phyloP scores from a whole-genome alignment of 2,113 vertebrate species.

The Myxocyprinus asiaticus region DNA sequence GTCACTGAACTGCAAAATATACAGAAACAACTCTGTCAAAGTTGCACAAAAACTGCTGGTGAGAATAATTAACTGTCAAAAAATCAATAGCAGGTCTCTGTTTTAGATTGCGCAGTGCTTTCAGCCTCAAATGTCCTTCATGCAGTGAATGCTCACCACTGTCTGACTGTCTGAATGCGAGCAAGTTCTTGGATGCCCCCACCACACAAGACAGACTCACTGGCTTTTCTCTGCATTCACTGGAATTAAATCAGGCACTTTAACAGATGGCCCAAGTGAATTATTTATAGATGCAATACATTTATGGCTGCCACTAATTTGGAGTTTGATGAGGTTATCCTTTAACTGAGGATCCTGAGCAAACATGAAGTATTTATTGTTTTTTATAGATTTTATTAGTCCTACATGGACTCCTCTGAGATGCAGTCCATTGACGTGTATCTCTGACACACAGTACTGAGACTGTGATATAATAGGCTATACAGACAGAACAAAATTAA shows the following conservation, averaged over 20 bases:
- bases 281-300: constrained; percentile 26
- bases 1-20: background rate
- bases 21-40: background rate
- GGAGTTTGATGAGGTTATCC: constrained; percentile 17
- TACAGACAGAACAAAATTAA: background rate
- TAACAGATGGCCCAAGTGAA: constrained; percentile 27
- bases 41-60: background rate
- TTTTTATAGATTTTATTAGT: constrained; percentile 27
- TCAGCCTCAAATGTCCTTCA: background rate
- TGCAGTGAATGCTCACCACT: background rate
- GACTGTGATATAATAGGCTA: background rate
- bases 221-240: background rate
- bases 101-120: background rate
- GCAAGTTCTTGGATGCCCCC: too few species aligned
- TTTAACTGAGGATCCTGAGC: constrained; percentile 18
- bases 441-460: background rate
- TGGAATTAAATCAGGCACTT: constrained; percentile 14
- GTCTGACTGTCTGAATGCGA: background rate
- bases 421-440: background rate
- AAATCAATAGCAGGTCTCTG: too few species aligned
- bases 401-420: constrained; percentile 1
- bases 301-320: constrained; percentile 24
- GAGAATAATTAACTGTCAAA: too few species aligned
- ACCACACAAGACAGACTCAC: constrained; percentile 4
- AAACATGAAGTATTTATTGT: constrained; percentile 34